These are phyloP conservation scores for Brachyhypopomus gauderio DNA, from an alignment of 2,113 vertebrate genomes.

Conservation along the genomic window DNA sequence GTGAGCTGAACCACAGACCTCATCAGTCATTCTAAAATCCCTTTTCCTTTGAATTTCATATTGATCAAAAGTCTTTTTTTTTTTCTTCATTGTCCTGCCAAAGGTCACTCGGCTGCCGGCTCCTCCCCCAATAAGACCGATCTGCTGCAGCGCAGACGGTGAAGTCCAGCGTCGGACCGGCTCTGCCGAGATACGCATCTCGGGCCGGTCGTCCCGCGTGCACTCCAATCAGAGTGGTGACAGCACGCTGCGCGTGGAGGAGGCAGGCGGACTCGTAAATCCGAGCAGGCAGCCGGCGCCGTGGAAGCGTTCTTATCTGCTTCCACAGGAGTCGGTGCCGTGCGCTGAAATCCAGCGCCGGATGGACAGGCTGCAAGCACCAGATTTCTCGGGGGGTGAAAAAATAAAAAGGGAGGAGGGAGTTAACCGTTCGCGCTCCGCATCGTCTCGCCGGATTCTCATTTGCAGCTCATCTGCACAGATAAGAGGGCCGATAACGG, in stretches of 20 bases:
- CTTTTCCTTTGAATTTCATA: slow-evolving; percentile 11
- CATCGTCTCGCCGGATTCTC: slow-evolving; percentile 40
- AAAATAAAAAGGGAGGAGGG: not conserved
- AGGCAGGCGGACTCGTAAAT: slow-evolving; percentile 17
- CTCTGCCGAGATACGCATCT: slow-evolving; percentile 11
- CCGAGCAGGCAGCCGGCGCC: slow-evolving; percentile 7
- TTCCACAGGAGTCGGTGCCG: slow-evolving; percentile 28
- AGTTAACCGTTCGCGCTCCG: slow-evolving; percentile 37
- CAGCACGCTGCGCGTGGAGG: not conserved
- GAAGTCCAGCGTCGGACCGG: not conserved
- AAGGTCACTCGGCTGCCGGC: slow-evolving; percentile 13
- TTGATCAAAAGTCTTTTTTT: not conserved
- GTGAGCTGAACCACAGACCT: not conserved
- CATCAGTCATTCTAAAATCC: not conserved
- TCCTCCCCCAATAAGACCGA: slow-evolving; percentile 2
- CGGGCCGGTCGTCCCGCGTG: not conserved
- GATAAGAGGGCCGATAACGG: slow-evolving; percentile 44
- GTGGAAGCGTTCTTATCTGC: slow-evolving; percentile 43
- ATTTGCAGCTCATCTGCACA: slow-evolving; percentile 26
- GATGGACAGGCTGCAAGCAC: slow-evolving; percentile 1
- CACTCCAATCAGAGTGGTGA: slow-evolving; percentile 12
- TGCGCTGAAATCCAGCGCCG: slow-evolving; percentile 5
- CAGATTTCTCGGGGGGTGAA: not conserved
- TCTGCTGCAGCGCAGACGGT: slow-evolving; percentile 13
- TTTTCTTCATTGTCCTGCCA: slow-evolving; percentile 22